phyloP scores from a whole-genome alignment of 2,888 invertebrate genomes.

The Elmis aenea region DNA sequence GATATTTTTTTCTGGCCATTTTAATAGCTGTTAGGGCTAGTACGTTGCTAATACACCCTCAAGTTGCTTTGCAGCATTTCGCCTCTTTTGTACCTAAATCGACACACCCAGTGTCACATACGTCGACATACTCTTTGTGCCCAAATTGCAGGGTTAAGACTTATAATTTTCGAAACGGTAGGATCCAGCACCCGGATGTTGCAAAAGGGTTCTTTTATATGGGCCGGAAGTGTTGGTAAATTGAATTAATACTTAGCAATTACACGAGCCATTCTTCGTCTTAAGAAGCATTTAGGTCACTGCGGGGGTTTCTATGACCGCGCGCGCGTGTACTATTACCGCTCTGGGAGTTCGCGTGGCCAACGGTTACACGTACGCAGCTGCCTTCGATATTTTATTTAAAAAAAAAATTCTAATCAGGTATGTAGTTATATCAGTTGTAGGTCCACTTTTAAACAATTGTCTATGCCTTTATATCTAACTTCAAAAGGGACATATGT shows the following conservation, averaged over 20 bases:
- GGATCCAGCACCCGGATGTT: slow-evolving; percentile 41
- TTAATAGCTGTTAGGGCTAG: no score
- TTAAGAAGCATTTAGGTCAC: slow-evolving; percentile 46
- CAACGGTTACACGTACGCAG: slow-evolving; percentile 28
- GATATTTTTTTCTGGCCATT: no score
- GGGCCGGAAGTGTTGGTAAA: slow-evolving; percentile 45
- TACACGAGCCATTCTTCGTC: slow-evolving; percentile 44
- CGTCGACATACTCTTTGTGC: slow-evolving; percentile 34
- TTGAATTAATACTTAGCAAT: slow-evolving; percentile 50
- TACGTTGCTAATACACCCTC: no score
- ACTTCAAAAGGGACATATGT: no score
- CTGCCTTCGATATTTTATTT: slow-evolving; percentile 24
- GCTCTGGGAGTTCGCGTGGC: slow-evolving; percentile 41
- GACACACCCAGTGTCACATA: slow-evolving; percentile 38
- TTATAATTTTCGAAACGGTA: slow-evolving; percentile 43
- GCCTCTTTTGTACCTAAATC: slow-evolving; percentile 35
- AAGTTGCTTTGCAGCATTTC: slow-evolving; percentile 23
- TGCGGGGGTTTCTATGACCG: slow-evolving; percentile 34
- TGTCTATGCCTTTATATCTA: no score
- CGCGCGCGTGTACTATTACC: slow-evolving; percentile 42
- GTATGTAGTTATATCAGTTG: no score
- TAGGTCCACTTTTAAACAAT: no score
- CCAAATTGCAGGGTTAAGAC: slow-evolving; percentile 45
- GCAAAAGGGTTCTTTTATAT: slow-evolving; percentile 41
- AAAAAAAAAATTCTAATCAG: no score